Evolutionary conservation across 2,797 vertebrate genomes (phyloP).

Genomic region (Malacoraja senta): DNA sequence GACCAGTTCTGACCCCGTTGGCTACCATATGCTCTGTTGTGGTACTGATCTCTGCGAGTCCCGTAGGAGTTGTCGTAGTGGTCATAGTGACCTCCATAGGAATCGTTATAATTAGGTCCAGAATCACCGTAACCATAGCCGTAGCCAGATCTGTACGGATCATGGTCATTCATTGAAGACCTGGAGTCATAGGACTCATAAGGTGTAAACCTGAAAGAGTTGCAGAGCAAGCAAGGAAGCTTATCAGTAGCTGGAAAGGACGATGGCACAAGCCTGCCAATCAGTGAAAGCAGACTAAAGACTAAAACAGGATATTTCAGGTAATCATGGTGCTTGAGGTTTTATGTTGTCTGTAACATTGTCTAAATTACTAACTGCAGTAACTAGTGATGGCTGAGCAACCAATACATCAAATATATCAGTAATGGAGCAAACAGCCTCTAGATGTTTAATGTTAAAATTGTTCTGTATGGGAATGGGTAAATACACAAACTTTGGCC

Average conservation of each 20-base stretch:
- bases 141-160: slow-evolving; percentile 79
- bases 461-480: not conserved
- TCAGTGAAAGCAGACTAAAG: slow-evolving; percentile 36
- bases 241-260: slow-evolving; percentile 30
- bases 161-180: slow-evolving; percentile 70
- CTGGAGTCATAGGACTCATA: slow-evolving; percentile 84
- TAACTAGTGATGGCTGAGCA: not conserved
- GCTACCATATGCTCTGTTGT: slow-evolving; percentile 61
- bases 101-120: slow-evolving; percentile 64
- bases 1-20: slow-evolving; percentile 62
- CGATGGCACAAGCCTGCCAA: slow-evolving; percentile 34
- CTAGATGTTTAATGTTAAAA: not conserved
- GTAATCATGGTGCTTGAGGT: slow-evolving; percentile 27
- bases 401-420: not conserved
- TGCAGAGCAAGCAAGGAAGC: slow-evolving; percentile 47
- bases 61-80: slow-evolving; percentile 54
- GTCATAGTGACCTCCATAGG: slow-evolving; percentile 58
- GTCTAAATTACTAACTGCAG: slow-evolving; percentile 20
- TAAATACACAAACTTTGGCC: not conserved
- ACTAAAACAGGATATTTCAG: slow-evolving; percentile 35
- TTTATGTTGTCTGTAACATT: slow-evolving; percentile 11
- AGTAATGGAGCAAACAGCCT: not conserved
- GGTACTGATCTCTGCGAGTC: slow-evolving; percentile 62
- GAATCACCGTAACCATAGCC: slow-evolving; percentile 75
- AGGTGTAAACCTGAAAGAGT: slow-evolving; percentile 78